Evolutionary conservation across 1,140 invertebrate species (phyloP).

Genomic region (Archivesica marissinica): DNA sequence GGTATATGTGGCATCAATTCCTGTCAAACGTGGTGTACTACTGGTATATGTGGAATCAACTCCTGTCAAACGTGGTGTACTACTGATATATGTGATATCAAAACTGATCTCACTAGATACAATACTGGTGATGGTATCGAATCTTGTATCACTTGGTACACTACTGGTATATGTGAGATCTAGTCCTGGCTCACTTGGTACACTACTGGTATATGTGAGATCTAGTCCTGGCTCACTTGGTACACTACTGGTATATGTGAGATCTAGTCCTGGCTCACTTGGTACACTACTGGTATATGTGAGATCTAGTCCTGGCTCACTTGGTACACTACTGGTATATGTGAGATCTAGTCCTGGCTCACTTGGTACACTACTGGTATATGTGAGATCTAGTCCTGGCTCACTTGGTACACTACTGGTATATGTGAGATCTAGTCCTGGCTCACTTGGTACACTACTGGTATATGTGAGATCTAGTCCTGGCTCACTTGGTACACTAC

Average conservation of each 20-base stretch:
- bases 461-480: neutral
- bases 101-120: no score
- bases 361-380: neutral
- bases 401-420: neutral
- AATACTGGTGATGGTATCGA: neutral
- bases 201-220: neutral
- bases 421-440: neutral
- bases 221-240: neutral
- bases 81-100: no score
- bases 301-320: neutral
- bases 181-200: neutral
- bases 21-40: neutral
- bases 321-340: neutral
- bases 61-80: no score
- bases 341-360: neutral
- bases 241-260: neutral
- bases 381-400: neutral
- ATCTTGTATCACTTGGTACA: neutral
- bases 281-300: neutral
- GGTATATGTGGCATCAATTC: neutral
- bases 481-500: neutral
- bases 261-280: neutral
- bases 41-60: neutral
- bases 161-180: neutral
- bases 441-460: neutral